Conservation (phyloP, 2,113 vertebrate species). For the Scolopax mira region DNA sequence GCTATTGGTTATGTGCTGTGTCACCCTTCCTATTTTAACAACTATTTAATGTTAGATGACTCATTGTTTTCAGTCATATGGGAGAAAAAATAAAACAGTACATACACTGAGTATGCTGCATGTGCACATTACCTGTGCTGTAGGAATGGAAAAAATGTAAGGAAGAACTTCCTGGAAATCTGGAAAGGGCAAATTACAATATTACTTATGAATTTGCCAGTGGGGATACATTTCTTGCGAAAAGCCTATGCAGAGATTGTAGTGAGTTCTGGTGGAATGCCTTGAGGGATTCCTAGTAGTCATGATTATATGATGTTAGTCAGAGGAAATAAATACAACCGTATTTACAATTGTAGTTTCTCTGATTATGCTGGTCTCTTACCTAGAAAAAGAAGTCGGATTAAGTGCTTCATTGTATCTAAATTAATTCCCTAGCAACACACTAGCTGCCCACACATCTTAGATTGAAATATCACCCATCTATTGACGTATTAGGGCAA, state of each 20-base stretch:
- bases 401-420: not conserved
- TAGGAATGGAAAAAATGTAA: not conserved
- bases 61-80: not conserved
- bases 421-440: not conserved
- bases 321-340: not conserved
- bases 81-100: not conserved
- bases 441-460: not conserved
- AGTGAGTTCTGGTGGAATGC: not conserved
- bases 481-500: conserved; percentile 4
- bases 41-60: conserved; percentile 1
- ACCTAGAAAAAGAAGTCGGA: not conserved
- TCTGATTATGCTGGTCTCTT: not conserved
- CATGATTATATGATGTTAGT: not conserved
- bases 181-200: not conserved
- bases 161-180: not conserved
- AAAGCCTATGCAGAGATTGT: not conserved
- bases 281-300: not conserved
- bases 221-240: not conserved
- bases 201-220: not conserved
- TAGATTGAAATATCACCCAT: not conserved
- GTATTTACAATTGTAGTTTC: not conserved
- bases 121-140: not conserved
- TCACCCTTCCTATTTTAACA: not conserved
- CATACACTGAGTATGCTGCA: not conserved
- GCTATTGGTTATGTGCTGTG: not conserved